A percentile compares a stretch with the other conserved stretches of the same genome.
Evolutionary conservation across 2,888 invertebrate species (phyloP).

Genomic region (Hedychridium roseum): DNA sequence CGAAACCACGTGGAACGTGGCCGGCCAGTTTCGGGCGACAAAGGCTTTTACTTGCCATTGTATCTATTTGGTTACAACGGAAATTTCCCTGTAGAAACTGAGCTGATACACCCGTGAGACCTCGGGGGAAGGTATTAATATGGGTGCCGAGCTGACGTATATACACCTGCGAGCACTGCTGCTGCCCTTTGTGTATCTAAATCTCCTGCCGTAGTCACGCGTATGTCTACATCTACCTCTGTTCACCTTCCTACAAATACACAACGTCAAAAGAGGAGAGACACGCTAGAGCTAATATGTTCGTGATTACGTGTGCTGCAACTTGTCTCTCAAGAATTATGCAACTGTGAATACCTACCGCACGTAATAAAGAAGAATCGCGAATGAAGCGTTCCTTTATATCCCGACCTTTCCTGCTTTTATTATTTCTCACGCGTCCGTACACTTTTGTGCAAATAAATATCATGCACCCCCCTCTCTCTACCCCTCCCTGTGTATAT

Average conservation of each 20-base stretch:
- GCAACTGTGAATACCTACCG: too few species aligned
- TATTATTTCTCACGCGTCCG: too few species aligned
- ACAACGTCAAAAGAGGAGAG: slow-evolving; percentile 1
- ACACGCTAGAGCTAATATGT: neutral
- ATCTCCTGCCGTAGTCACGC: slow-evolving; percentile 23
- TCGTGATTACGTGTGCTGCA: slow-evolving; percentile 29
- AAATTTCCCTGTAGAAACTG: slow-evolving; percentile 13
- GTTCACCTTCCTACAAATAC: neutral
- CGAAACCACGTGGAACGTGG: neutral
- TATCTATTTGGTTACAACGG: slow-evolving; percentile 1
- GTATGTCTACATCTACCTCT: neutral
- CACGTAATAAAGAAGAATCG: too few species aligned
- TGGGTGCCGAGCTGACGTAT: slow-evolving; percentile 43
- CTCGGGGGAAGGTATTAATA: slow-evolving; percentile 40
- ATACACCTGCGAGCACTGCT: slow-evolving; percentile 42
- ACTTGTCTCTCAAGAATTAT: slow-evolving; percentile 23
- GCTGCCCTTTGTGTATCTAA: slow-evolving; percentile 32
- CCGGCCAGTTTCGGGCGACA: neutral
- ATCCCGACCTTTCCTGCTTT: too few species aligned
- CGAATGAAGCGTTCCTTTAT: too few species aligned
- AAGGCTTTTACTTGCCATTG: slow-evolving; percentile 5
- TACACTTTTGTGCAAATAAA: too few species aligned
- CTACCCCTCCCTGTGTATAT: too few species aligned
- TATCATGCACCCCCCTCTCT: too few species aligned
- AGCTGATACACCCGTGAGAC: slow-evolving; percentile 33